These are phyloP conservation scores for Eilema caniola DNA, from an alignment of 2,888 invertebrate genomes.

Conservation along the genomic window DNA sequence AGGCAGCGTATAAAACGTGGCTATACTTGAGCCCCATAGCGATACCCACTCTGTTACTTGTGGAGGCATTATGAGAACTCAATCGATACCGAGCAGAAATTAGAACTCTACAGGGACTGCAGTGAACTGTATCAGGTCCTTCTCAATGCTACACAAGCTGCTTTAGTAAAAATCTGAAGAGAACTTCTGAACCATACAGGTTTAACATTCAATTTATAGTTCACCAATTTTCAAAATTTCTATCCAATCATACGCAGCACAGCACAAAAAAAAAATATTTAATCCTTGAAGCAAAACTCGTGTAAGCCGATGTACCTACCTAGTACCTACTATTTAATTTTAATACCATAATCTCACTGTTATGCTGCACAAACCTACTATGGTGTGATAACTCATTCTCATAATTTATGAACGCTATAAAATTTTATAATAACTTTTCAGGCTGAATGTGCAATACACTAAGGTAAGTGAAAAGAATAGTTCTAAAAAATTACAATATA, in stretches of 20 bases:
- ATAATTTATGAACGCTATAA: conserved; percentile 38
- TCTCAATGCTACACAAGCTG: not conserved
- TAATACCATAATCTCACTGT: conserved; percentile 17
- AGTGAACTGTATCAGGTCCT: too few species aligned
- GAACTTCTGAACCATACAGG: not conserved
- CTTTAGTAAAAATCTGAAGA: not conserved
- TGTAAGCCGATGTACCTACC: conserved; percentile 20
- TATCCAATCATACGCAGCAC: conserved; percentile 25
- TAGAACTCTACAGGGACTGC: too few species aligned
- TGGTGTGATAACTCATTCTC: conserved; percentile 36
- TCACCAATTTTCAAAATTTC: conserved; percentile 17
- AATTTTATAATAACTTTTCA: conserved; percentile 39
- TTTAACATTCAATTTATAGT: not conserved
- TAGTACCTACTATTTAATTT: conserved; percentile 14
- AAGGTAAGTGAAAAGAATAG: not conserved
- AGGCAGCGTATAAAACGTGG: too few species aligned
- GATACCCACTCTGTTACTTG: too few species aligned
- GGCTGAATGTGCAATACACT: conserved; percentile 36
- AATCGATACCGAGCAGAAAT: too few species aligned
- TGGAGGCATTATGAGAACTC: too few species aligned
- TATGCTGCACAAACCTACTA: conserved; percentile 28
- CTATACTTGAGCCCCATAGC: too few species aligned
- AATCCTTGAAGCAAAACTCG: conserved; percentile 22
- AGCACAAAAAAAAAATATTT: conserved; percentile 32
- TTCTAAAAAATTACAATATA: conserved; percentile 8